These are phyloP conservation scores for Pterocles gutturalis DNA, from an alignment of 2,113 vertebrate species.

Conservation along the genomic window DNA sequence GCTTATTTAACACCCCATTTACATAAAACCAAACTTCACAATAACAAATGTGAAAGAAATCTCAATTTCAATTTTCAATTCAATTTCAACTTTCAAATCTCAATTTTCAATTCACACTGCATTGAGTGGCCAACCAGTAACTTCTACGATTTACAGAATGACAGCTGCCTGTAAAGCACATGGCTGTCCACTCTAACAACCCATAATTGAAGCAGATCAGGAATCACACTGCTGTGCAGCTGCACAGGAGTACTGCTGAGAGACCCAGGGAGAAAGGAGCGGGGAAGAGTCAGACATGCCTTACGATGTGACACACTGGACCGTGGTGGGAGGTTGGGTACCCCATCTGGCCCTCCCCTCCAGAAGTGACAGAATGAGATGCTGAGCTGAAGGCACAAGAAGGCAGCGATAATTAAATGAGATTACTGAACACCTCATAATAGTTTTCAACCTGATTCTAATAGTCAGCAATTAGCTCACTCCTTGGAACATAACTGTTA, in stretches of 20 bases:
- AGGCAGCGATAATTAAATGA: background rate
- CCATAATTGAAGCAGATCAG: background rate
- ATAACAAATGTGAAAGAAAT: no score
- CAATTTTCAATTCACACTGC: background rate
- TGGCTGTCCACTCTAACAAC: fast-evolving
- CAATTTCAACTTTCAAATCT: background rate
- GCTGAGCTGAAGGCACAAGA: background rate
- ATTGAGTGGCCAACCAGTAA: background rate
- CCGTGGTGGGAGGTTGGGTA: fast-evolving
- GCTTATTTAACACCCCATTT: background rate
- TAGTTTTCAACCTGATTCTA: background rate
- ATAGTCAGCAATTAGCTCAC: background rate
- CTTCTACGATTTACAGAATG: background rate
- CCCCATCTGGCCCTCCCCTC: background rate
- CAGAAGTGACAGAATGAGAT: background rate
- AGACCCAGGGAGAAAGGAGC: background rate
- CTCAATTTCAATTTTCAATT: background rate
- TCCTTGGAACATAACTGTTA: background rate
- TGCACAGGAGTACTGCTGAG: background rate
- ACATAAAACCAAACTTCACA: no score
- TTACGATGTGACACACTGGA: background rate
- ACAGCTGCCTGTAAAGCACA: background rate
- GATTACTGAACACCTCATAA: background rate
- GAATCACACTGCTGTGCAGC: background rate
- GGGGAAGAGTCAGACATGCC: fast-evolving